Base-by-base conservation (phyloP, 2,797 vertebrate species). In the Morus bassanus region DNA sequence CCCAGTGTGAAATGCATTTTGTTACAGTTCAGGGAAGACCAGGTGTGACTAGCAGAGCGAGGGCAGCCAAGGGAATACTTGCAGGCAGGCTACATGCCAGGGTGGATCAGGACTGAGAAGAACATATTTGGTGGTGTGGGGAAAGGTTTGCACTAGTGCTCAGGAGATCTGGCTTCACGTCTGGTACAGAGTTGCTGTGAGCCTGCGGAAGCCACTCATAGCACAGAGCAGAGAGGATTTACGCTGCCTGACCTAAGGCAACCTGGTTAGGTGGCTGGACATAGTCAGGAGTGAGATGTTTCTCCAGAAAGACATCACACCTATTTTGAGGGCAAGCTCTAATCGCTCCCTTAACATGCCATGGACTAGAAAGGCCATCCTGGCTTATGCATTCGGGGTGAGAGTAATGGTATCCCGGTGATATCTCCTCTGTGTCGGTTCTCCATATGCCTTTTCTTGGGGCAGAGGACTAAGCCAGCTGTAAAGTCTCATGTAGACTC, bases 31-130 rank as follows among this genome's bases (percentile, higher is more conserved):
- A 18, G 85, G 69, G 70, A 31, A 61, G 22, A 19, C 8, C 65
- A 72, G 78, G 68, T 79, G 88, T 33, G 85, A 61, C 0, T 6
- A 65, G 78, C 54, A 37, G n/a, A 50, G 57, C 2, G 15, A 56
- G 21, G 69, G 51, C 72, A 51, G 82, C 78, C n/a, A 0, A 23
- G 61, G 82, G 67, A 54, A n/a, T 0, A 1, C 39, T 13, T 1
- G n/a, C 14, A 19, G 78, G 69, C 3, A 2, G 50, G 63, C 35
- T 50, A 7, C 0, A 3, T 22, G 11, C 10, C 57, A 13, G 56
- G 74, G 68, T 5, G 54, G 63, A 28, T 41, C 56, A 28, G 68
- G 57, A 39, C 51, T 59, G 64, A 24, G 75, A 43, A 19, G 84
- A 67, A 60, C 2, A 4, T 2, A 25, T 28, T 11, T 10, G 73